Conservation (phyloP, 2,888 invertebrate genomes). For the Drosophila meridionalis region DNA sequence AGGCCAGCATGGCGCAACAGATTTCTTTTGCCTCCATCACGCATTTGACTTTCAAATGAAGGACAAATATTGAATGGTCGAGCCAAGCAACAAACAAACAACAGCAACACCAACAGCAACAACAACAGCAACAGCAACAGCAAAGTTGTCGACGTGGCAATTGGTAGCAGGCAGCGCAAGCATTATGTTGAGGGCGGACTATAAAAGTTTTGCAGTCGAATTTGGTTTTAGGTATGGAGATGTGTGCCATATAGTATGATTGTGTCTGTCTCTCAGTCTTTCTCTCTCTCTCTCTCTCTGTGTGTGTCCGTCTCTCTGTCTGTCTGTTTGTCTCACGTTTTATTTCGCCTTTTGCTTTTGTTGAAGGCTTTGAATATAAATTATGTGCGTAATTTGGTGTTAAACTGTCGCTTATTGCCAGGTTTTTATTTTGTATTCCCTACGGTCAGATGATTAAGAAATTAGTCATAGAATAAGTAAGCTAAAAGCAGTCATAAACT, state of each 20-base stretch:
- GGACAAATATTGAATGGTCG: conserved; percentile 77
- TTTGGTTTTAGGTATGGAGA: conserved; percentile 43
- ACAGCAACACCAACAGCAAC: conserved; percentile 40
- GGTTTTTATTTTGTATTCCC: conserved; percentile 38
- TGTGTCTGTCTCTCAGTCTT: conserved; percentile 23
- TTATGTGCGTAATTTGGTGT: conserved; percentile 77
- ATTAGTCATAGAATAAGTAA: conserved; percentile 49
- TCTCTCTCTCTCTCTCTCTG: conserved; percentile 1
- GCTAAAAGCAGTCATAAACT: conserved; percentile 11
- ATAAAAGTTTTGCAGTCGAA: conserved; percentile 70
- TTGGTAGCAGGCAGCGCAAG: conserved; percentile 39
- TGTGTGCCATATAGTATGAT: conserved; percentile 13
- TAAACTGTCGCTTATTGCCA: conserved; percentile 60
- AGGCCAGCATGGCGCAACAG: conserved; percentile 67
- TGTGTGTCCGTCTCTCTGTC: not conserved
- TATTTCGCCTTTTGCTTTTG: conserved; percentile 48
- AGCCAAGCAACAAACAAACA: conserved; percentile 59
- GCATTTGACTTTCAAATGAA: conserved; percentile 81
- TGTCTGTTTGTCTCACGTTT: conserved; percentile 33
- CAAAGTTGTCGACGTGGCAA: conserved; percentile 62
- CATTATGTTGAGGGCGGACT: conserved; percentile 68
- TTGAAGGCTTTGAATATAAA: conserved; percentile 71
- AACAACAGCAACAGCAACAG: conserved; percentile 45
- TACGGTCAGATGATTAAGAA: conserved; percentile 26
- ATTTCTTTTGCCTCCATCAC: conserved; percentile 73